Evolutionary conservation across 2,113 vertebrate species (phyloP).

Genomic region (Chinchilla lanigera): DNA sequence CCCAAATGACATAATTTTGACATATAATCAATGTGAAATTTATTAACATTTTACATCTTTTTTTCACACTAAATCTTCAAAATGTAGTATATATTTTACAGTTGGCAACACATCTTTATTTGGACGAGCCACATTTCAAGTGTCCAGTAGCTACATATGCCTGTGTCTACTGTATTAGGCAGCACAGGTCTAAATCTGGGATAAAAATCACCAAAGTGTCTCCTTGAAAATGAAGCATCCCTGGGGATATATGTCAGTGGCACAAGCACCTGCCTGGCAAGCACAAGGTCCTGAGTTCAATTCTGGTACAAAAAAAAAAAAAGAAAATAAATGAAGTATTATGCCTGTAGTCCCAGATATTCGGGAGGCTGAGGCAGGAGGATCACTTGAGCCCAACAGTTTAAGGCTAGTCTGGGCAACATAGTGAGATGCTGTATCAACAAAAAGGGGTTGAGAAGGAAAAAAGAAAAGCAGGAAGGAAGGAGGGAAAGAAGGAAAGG

Average conservation of each 20-base stretch:
- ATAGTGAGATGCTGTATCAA: neutral
- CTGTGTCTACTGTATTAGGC: fast-evolving
- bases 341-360: neutral
- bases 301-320: no score
- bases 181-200: neutral
- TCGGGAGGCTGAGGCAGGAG: neutral
- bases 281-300: no score
- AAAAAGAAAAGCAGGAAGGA: neutral
- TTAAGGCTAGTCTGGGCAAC: neutral
- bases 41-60: neutral
- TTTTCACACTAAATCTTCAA: neutral
- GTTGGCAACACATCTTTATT: neutral
- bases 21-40: neutral
- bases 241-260: no score
- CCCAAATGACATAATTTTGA: neutral
- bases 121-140: neutral
- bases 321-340: neutral
- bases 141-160: no score
- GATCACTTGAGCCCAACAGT: neutral
- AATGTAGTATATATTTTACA: neutral
- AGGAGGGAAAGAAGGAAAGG: neutral
- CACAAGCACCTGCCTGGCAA: no score
- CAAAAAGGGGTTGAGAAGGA: neutral
- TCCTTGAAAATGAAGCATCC: neutral
- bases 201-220: neutral